Evolutionary conservation across 2,113 vertebrate species (phyloP), one percentile per base, ranked within the genome.

Genomic region (Athene cunicularia): DNA sequence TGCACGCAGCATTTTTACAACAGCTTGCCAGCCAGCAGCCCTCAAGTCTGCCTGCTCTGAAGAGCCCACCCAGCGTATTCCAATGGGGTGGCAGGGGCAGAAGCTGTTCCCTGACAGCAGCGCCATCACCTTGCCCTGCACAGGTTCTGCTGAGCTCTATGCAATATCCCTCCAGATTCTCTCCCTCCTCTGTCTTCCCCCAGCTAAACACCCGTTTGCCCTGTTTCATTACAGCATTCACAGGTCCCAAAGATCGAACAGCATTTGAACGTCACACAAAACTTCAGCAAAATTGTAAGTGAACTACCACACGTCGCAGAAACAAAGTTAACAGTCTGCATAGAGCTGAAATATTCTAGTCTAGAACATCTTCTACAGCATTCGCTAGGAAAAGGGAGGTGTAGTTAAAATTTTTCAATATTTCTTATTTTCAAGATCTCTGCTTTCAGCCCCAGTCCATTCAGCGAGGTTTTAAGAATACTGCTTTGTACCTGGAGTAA

Each of bases 401-500:
- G 1, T 7, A 17, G 5, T 15, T 53, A 47, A 32, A 3, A 12
- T 1, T 27, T 20, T 12, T 35, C 59, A 45, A 2, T 14, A 11
- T 37, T 37, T 37, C 37, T 47, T 8, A 2, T 12, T 76, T 52
- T 53, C 37, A 9, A 30, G 55, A 5, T 4, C 8, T 4, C 6
- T 3, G 2, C 15, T 55, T 12, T 45, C 21, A 28, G 67, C 20
- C 68, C 32, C n/a, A 14, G 17, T 1, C 32, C 39, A 5, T 24
- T 28, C 66, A 71, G 45, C 11, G n/a, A 28, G 43, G 43, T 9
- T 32, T 33, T 12, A 32, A 26, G 22, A 26, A 22, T 1, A 7
- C 22, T 4, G 37, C 39, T 45, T 13, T 10, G 1, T 97, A 99
- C 99, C 98, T 99, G 99, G 15, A 99, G 98, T 53, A 98, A 95